A percentile compares a stretch with the other conserved stretches of the same genome.
Conservation (phyloP, 1,140 invertebrate genomes). For the Drosophila miranda region DNA sequence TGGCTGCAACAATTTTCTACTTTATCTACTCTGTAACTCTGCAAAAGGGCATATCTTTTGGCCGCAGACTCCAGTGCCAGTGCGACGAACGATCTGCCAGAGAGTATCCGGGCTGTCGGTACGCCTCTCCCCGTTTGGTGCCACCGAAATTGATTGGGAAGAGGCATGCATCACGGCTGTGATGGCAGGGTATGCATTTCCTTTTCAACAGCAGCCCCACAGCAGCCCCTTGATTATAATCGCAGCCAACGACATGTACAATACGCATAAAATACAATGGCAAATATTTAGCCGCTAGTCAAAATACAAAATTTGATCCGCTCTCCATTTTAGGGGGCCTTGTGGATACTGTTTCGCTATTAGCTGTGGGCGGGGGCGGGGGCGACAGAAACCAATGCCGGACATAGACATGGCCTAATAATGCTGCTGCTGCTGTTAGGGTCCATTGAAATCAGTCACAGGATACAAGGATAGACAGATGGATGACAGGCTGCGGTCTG, state of each 20-base stretch:
- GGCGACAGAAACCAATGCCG: background rate
- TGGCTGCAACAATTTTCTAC: constrained; percentile 65
- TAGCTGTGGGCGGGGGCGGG: too few species aligned
- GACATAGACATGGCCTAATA: constrained; percentile 18
- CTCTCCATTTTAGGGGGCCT: background rate
- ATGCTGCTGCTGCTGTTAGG: constrained; percentile 9
- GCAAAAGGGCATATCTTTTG: constrained; percentile 6
- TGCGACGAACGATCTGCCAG: background rate
- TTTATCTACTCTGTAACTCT: constrained; percentile 40
- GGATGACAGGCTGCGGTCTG: constrained; percentile 24
- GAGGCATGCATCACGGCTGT: too few species aligned
- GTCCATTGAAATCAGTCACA: too few species aligned
- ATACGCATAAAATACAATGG: constrained; percentile 21
- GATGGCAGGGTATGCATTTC: background rate
- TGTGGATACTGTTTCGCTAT: too few species aligned
- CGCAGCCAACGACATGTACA: background rate
- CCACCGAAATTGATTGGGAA: background rate
- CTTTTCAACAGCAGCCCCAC: background rate
- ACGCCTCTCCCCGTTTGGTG: constrained; percentile 2
- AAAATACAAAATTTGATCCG: constrained; percentile 42
- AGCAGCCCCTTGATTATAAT: constrained; percentile 13
- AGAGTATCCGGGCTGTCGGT: too few species aligned
- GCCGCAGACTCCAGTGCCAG: background rate
- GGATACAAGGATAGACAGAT: constrained; percentile 2
- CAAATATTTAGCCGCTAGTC: constrained; percentile 58